Conservation (phyloP, 2,888 invertebrate genomes). For the Phymatocera aterrima region DNA sequence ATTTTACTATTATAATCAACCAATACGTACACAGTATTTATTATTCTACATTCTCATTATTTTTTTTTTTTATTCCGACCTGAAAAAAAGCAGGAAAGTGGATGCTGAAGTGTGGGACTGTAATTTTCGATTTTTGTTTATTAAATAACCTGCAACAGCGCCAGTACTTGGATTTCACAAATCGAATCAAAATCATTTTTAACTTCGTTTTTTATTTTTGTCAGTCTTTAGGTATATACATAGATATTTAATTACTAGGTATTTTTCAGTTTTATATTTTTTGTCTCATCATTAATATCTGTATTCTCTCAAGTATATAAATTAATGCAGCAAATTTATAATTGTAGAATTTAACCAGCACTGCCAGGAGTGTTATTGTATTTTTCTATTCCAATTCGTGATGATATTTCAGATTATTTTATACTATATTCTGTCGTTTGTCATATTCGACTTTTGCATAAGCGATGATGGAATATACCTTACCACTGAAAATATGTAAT, state of each 20-base stretch:
- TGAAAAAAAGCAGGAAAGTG: conserved; percentile 6
- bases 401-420: conserved; percentile 51
- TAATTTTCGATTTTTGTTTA: neutral
- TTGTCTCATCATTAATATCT: neutral
- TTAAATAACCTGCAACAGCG: neutral
- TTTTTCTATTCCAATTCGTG: conserved; percentile 53
- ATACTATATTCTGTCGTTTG: no score
- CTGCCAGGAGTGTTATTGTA: conserved; percentile 57
- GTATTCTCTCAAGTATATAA: neutral
- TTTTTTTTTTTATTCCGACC: no score
- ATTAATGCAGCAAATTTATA: conserved; percentile 24
- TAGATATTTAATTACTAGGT: neutral
- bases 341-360: conserved; percentile 47
- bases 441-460: conserved; percentile 46
- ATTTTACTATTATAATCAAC: conserved; percentile 47
- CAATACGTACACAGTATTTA: conserved; percentile 52
- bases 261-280: conserved; percentile 4
- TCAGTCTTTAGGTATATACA: no score
- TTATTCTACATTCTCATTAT: conserved; percentile 47
- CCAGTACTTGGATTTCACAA: neutral
- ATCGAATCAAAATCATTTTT: neutral
- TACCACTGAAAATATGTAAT: conserved; percentile 39
- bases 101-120: conserved; percentile 7
- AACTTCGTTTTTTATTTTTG: neutral
- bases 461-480: conserved; percentile 39